Evolutionary conservation across 2,113 vertebrate species (phyloP).

Genomic region (Potamarius usumacintae): DNA sequence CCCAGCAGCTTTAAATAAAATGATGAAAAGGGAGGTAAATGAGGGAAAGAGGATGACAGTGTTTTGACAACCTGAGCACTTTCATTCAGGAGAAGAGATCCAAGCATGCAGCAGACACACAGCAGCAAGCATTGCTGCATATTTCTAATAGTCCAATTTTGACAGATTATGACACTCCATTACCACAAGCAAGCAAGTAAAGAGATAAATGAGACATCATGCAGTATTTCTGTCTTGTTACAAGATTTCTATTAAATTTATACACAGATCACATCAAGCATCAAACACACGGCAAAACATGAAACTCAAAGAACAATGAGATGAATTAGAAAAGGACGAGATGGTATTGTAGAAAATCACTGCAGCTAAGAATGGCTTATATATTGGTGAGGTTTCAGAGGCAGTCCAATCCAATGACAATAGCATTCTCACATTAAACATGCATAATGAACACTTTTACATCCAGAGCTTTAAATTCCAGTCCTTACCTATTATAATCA

Average conservation of each 20-base stretch:
- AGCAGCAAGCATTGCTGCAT: conserved; percentile 25
- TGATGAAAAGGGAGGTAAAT: conserved; percentile 1
- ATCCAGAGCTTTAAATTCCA: neutral
- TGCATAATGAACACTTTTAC: conserved; percentile 6
- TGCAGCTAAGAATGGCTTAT: neutral
- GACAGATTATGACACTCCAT: conserved; percentile 39
- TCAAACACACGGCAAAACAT: conserved; percentile 1
- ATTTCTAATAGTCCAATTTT: conserved; percentile 27
- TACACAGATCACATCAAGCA: conserved; percentile 9
- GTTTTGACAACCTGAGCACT: neutral
- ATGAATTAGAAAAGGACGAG: neutral
- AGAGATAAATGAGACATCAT: conserved; percentile 18
- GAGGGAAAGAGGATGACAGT: neutral
- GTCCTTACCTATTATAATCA: conserved; percentile 90
- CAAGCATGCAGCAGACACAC: conserved; percentile 15
- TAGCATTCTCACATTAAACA: neutral
- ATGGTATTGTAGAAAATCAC: neutral
- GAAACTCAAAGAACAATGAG: neutral
- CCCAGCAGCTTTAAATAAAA: conserved; percentile 4
- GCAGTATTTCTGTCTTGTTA: conserved; percentile 4
- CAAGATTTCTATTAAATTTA: neutral
- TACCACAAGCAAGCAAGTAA: conserved; percentile 30
- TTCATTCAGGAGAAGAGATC: neutral
- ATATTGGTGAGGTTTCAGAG: conserved; percentile 42
- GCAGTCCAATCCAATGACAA: conserved; percentile 19